Percentiles rank a stretch among this genome's conserved stretches.
Conservation (phyloP, 2,113 vertebrate species). For the Tympanuchus pallidicinctus region DNA sequence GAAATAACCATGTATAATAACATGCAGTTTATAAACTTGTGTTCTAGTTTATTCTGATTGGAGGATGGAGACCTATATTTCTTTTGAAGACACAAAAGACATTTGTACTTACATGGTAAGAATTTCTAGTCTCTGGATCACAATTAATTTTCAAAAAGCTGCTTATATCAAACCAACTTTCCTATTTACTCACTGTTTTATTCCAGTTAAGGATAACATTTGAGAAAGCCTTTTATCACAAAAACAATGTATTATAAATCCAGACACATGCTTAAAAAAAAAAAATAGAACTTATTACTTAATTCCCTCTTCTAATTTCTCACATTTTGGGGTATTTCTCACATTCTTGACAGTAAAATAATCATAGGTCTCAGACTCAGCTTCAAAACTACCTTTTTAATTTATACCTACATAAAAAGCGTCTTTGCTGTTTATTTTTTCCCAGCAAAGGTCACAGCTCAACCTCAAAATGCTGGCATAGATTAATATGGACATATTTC, state of each 20-base stretch:
- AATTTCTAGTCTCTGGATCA: not conserved
- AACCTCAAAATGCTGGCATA: not conserved
- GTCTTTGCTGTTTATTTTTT: not conserved
- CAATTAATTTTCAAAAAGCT: not conserved
- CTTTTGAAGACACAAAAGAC: not conserved
- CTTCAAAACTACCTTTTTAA: not conserved
- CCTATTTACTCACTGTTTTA: not conserved
- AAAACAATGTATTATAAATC: not conserved
- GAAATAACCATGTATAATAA: slow-evolving; percentile 57
- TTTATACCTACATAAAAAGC: not conserved
- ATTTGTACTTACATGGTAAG: not conserved
- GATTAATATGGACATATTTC: not conserved
- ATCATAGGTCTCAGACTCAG: not conserved
- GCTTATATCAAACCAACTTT: not conserved
- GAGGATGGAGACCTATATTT: not conserved
- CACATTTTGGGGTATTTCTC: not conserved
- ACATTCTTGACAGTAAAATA: not conserved
- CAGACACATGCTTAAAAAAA: not conserved
- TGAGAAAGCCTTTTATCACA: not conserved
- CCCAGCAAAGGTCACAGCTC: not conserved
- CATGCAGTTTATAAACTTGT: not conserved
- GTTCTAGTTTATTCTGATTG: slow-evolving; percentile 5
- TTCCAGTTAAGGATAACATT: not conserved
- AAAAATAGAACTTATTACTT: not conserved
- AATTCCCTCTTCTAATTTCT: not conserved